phyloP scores from a whole-genome alignment of 2,888 invertebrate species.

The Ceriagrion tenellum region DNA sequence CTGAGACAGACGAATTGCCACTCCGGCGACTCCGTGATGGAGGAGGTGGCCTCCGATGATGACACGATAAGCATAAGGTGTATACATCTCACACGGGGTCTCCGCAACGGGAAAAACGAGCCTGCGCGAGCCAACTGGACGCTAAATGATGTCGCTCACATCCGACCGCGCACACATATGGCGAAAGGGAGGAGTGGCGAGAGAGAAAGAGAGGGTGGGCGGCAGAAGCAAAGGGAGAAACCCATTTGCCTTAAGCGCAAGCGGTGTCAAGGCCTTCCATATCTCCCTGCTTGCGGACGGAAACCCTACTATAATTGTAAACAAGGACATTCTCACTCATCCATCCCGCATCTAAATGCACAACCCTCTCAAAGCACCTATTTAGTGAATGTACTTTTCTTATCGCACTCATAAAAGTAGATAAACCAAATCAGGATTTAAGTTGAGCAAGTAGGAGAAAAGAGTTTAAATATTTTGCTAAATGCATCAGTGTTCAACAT shows the following conservation, averaged over 20 bases:
- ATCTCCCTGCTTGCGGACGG: too few species aligned
- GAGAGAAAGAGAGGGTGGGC: not conserved
- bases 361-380: not conserved
- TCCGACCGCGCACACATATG: not conserved
- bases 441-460: too few species aligned
- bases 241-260: not conserved
- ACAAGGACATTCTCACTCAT: too few species aligned
- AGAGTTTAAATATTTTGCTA: too few species aligned
- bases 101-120: not conserved
- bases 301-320: too few species aligned
- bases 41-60: not conserved
- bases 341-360: not conserved
- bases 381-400: not conserved
- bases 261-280: not conserved
- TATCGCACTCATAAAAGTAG: too few species aligned
- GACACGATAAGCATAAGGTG: not conserved
- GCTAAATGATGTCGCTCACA: not conserved
- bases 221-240: not conserved
- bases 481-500: too few species aligned
- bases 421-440: too few species aligned
- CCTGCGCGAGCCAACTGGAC: not conserved
- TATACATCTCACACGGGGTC: not conserved
- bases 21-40: not conserved
- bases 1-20: not conserved
- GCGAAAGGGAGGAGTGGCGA: too few species aligned